These are phyloP conservation scores for Equus przewalskii DNA, from an alignment of 2,113 vertebrate species.

Conservation along the genomic window DNA sequence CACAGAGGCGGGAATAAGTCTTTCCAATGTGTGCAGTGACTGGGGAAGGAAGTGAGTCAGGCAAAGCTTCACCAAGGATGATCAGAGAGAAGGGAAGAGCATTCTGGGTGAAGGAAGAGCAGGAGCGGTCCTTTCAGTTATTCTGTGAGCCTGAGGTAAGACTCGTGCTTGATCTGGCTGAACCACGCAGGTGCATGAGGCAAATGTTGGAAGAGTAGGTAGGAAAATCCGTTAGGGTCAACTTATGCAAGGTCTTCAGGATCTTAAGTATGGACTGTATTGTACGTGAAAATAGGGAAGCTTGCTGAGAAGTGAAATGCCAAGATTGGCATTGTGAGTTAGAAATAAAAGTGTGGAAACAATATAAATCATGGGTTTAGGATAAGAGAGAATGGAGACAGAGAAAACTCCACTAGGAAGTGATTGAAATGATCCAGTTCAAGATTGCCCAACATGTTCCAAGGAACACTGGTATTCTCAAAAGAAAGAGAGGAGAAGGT, in stretches of 20 bases:
- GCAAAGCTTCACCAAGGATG: not conserved
- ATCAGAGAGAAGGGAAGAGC: not conserved
- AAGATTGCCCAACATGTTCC: not conserved
- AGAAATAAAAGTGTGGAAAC: not conserved
- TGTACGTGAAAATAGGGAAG: not conserved
- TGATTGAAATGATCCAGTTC: not conserved
- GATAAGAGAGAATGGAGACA: not conserved
- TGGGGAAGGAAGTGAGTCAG: not conserved
- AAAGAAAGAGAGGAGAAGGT: not conserved
- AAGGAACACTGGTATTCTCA: not conserved
- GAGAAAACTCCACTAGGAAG: not conserved
- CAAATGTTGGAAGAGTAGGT: not conserved
- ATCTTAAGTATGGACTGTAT: not conserved
- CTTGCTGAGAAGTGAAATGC: not conserved
- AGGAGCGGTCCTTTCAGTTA: not conserved
- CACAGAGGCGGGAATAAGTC: not conserved
- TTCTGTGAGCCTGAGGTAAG: not conserved
- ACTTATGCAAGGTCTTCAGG: not conserved
- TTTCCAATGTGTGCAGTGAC: not conserved
- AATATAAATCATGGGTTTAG: not conserved
- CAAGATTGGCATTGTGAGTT: not conserved
- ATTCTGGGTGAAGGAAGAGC: not conserved
- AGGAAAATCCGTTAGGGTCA: not conserved
- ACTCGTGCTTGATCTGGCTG: not conserved
- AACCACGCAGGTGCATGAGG: not conserved